Base-by-base conservation (phyloP, 2,113 vertebrate genomes). In the Carlito syrichta region DNA sequence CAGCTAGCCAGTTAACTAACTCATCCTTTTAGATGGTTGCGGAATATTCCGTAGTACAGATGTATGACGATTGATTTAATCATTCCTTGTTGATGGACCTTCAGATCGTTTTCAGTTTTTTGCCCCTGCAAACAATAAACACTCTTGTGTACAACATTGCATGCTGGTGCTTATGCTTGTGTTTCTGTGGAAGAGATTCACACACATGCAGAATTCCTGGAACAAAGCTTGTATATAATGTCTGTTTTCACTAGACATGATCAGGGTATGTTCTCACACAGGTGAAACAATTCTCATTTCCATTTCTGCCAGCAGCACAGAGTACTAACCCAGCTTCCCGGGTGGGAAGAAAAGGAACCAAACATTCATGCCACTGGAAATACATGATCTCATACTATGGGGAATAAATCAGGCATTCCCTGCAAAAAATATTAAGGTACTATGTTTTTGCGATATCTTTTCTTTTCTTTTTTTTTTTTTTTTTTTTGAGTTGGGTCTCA, bases 101-200 rank as follows among this genome's bases (percentile, higher is more conserved):
- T 96, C 82, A 45, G 52, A 11, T 35, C 73, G 6, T 60, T 81
- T 66, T 48, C 40, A 27, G 10, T 56, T 78, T 95, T 63, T 69
- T 38, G 13, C 77, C 27, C 48, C 62, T 86, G 56, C 52, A 91
- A 89, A 93, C 82, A 96, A 95, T 96, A 96, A 96, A 97, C 40
- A 30, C 32, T 58, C 20, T 62, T 91, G 27, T 69, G 63, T 38
- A 88, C 19, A 73, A 38, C n/a, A 56, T 20, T 23, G 9, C 17
- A 14, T 22, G 60, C 23, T 82, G 50, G 38, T 93, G 43, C 25
- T 96, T 96, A n/a, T 93, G 43, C 25, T 96, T 96, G 93, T 79
- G 74, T 84, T 96, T 94, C 86, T 71, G 25, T 60, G 85, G 78
- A 68, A 60, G 22, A 58, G 17, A 73, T 50, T 85, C 11, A 16